Evolutionary conservation across 2,113 vertebrate species (phyloP), one percentile per base, ranked within the genome.

Genomic region (Corythoichthys haematopterus): DNA sequence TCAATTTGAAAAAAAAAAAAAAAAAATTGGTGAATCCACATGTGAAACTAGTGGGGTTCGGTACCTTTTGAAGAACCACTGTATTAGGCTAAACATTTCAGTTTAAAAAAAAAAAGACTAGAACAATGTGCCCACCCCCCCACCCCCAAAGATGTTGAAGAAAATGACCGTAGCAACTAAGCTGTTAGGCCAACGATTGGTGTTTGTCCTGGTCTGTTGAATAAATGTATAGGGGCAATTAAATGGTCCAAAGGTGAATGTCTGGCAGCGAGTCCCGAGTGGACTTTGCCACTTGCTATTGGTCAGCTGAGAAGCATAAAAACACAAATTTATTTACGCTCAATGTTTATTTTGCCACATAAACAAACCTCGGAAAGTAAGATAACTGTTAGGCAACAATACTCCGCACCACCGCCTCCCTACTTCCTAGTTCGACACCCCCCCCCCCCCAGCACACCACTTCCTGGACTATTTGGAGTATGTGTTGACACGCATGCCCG

Each of bases 401-500:
- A 38, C 11, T 15, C 33, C 4, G 4, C 33, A 14, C 13, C 55
- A 57, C 50, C 5, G 50, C 33, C 55, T 14, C 33, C 13, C 3
- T 7, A 3, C 57, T 74, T 80, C 78, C 81, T 69, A 58, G 48
- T 43, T 43, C 20, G 20, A 43, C 40, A 7, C 59, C 43, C 57
- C 0, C 10, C 66, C 66, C 16, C 67, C 61, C 43, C 67, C 51
- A 51, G 33, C 35, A 10, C 50, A 45, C 45, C 15, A 57, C 75
- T 76, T 84, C 80, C 76, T 75, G 64, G 68, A 68, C 64, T 67
- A 13, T 72, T 69, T 66, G 71, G 47, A 45, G 40, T n/a, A 4
- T 15, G 55, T 36, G 13, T 36, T 33, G 2, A 57, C 53, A 8
- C 16, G 20, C 52, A 12, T 33, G 35, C 33, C 4, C 12, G 2